A percentile compares a stretch with the other conserved stretches of the same genome.
Evolutionary conservation across 2,113 vertebrate species (phyloP).

Genomic region (Podocnemis expansa): DNA sequence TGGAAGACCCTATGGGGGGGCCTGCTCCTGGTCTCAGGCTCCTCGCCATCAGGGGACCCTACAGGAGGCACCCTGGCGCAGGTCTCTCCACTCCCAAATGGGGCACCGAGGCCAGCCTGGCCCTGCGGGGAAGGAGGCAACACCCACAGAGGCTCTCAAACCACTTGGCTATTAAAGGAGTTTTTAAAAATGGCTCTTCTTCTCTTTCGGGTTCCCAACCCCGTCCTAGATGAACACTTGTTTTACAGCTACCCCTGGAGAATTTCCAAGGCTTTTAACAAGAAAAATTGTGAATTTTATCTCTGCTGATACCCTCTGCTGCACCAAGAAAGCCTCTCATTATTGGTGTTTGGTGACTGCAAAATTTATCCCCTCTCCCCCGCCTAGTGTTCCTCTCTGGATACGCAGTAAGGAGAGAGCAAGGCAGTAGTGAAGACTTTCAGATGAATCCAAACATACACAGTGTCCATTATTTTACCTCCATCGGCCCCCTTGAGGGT

Average conservation of each 20-base stretch:
- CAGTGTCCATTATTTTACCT: background rate
- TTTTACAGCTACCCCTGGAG: background rate
- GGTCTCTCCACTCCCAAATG: no score
- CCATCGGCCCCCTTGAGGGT: background rate
- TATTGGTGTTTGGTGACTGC: background rate
- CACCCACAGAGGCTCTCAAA: no score
- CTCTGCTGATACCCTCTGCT: background rate
- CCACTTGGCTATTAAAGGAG: no score
- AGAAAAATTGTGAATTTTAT: background rate
- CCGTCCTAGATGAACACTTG: background rate
- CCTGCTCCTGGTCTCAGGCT: no score
- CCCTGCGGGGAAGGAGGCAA: no score
- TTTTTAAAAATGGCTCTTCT: no score
- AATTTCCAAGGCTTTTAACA: background rate
- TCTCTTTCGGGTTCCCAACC: no score
- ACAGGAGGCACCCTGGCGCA: no score
- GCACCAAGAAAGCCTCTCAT: background rate
- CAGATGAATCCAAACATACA: background rate
- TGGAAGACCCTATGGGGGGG: no score
- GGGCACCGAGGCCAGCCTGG: no score
- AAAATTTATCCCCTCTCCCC: background rate
- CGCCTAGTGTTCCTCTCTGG: background rate
- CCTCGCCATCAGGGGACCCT: no score
- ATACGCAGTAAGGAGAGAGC: background rate
- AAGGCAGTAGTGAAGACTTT: background rate